Evolutionary conservation across 2,888 invertebrate species (phyloP).

Genomic region (Mesorhabditis belari): DNA sequence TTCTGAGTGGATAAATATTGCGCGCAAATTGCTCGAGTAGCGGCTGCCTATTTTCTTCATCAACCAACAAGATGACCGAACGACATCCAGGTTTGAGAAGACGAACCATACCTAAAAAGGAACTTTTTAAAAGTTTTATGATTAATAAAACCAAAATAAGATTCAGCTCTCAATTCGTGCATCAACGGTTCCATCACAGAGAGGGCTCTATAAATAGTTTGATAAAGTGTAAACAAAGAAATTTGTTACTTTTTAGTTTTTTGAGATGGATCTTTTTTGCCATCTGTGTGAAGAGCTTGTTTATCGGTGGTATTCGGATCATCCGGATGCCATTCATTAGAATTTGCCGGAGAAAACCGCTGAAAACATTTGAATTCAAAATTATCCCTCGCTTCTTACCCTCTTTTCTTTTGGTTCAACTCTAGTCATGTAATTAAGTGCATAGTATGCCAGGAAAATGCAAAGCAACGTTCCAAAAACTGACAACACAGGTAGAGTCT

Average conservation of each 20-base stretch:
- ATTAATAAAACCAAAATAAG: conserved; percentile 68
- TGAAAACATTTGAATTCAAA: background rate
- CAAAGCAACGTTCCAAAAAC: conserved; percentile 33
- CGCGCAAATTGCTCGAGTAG: conserved; percentile 83
- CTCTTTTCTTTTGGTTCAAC: background rate
- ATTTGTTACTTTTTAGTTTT: background rate
- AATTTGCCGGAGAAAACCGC: background rate
- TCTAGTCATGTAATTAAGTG: conserved; percentile 18
- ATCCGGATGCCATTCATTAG: conserved; percentile 46
- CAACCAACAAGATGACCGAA: conserved; percentile 81
- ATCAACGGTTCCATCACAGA: conserved; percentile 59
- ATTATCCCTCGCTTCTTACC: conserved; percentile 3
- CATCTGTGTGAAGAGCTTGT: conserved; percentile 4
- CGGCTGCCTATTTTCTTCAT: conserved; percentile 76
- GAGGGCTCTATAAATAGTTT: conserved; percentile 9
- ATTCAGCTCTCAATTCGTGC: conserved; percentile 86
- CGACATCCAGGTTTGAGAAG: conserved; percentile 80
- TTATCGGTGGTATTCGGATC: conserved; percentile 36
- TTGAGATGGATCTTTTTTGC: background rate
- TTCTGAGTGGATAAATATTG: conserved; percentile 89
- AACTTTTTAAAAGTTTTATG: background rate
- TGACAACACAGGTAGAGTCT: conserved; percentile 45
- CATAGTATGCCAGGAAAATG: conserved; percentile 22
- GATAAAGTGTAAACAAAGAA: background rate
- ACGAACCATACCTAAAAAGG: conserved; percentile 67